These are phyloP conservation scores for Notodonta ziczac DNA, from an alignment of 2,888 invertebrate genomes.

Conservation along the genomic window DNA sequence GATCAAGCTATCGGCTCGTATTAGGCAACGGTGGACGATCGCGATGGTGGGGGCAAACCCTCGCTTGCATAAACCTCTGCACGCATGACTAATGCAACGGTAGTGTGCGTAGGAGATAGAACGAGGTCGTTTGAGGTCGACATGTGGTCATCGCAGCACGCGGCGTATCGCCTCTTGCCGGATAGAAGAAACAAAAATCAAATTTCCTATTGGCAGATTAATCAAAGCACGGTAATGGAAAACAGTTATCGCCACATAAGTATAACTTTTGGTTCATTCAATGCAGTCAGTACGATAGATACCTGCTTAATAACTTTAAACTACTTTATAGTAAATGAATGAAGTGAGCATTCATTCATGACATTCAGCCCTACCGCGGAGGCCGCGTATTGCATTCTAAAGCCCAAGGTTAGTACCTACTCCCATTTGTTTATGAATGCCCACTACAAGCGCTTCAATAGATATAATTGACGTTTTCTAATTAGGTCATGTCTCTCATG, in stretches of 20 bases:
- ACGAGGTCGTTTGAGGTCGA: constrained; percentile 64
- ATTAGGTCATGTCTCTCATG: background rate
- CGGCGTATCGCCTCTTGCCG: constrained; percentile 37
- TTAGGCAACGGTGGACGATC: constrained; percentile 52
- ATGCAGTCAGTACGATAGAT: no score
- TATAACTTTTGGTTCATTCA: no score
- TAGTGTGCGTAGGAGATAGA: constrained; percentile 53
- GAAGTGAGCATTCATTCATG: constrained; percentile 46
- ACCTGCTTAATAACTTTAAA: background rate
- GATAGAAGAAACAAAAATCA: constrained; percentile 16
- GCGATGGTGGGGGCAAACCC: constrained; percentile 58
- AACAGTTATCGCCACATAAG: no score
- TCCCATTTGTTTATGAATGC: constrained; percentile 40
- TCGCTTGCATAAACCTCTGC: constrained; percentile 51
- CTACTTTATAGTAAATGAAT: constrained; percentile 35
- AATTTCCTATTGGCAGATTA: constrained; percentile 15
- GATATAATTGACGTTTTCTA: background rate
- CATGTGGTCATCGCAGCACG: constrained; percentile 38
- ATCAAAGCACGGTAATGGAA: constrained; percentile 9
- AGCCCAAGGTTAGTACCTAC: constrained; percentile 52
- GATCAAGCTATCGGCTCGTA: constrained; percentile 25
- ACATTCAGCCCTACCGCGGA: constrained; percentile 53
- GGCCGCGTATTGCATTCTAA: constrained; percentile 55
- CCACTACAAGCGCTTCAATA: constrained; percentile 31
- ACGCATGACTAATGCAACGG: constrained; percentile 63